Conservation (phyloP, 2,888 invertebrate genomes). For the Ennomos erosarius region DNA sequence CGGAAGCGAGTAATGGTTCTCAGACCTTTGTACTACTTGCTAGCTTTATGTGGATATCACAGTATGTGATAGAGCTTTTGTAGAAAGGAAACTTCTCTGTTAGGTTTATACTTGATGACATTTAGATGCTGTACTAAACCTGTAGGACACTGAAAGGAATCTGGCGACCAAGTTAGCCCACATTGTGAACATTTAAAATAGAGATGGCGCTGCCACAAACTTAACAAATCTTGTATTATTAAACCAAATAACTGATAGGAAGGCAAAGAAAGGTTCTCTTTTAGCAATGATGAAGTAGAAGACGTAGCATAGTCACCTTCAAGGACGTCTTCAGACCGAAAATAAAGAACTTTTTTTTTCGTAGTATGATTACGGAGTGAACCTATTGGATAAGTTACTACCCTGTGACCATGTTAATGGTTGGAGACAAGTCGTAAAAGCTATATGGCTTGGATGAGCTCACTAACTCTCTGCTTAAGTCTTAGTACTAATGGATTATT, state of each 20-base stretch:
- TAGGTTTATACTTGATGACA: background rate
- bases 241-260: too few relatives aligned
- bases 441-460: slow-evolving; percentile 9
- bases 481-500: slow-evolving; percentile 12
- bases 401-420: slow-evolving; percentile 14
- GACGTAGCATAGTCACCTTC: too few relatives aligned
- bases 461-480: slow-evolving; percentile 9
- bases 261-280: too few relatives aligned
- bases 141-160: too few relatives aligned
- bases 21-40: slow-evolving; percentile 51
- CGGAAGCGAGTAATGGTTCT: slow-evolving; percentile 59
- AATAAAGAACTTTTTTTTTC: too few relatives aligned
- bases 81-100: slow-evolving; percentile 4
- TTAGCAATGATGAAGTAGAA: too few relatives aligned
- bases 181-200: too few relatives aligned
- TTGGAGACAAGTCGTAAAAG: slow-evolving; percentile 15
- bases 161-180: too few relatives aligned
- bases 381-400: background rate
- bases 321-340: too few relatives aligned
- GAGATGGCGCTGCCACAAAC: too few relatives aligned
- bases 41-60: slow-evolving; percentile 41
- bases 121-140: too few relatives aligned
- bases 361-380: background rate
- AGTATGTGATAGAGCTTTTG: background rate
- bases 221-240: too few relatives aligned